phyloP scores from a whole-genome alignment of 2,113 vertebrate genomes.

The Clupea harengus region DNA sequence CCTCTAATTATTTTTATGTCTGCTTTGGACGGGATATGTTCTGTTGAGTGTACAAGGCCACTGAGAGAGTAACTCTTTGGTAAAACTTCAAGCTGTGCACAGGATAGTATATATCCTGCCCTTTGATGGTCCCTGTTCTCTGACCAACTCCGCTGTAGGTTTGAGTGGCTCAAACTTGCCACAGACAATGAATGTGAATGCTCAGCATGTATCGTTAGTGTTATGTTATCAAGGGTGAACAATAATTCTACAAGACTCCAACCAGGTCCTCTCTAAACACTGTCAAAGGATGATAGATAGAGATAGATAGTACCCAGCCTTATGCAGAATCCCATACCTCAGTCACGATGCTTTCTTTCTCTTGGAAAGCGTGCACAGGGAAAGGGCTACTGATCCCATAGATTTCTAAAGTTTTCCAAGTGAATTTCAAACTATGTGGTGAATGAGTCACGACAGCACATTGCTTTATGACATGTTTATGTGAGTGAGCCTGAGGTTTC shows the following conservation, averaged over 20 bases:
- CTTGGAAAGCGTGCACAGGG: conserved; percentile 28
- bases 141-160: not conserved
- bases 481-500: not conserved
- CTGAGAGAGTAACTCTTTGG: not conserved
- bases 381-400: not conserved
- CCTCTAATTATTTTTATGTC: conserved; percentile 1
- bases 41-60: not conserved
- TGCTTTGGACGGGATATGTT: not conserved
- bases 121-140: not conserved
- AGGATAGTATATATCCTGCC: not conserved
- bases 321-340: not conserved
- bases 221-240: not conserved
- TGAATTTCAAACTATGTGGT: not conserved
- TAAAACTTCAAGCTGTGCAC: not conserved
- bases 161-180: not conserved
- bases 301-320: not conserved
- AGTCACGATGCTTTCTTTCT: not conserved
- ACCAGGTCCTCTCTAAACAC: not conserved
- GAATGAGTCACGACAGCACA: not conserved
- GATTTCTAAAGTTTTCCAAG: not conserved
- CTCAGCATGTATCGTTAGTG: not conserved
- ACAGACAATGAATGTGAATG: too few relatives aligned
- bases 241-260: not conserved
- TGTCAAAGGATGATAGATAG: not conserved
- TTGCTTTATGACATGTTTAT: conserved; percentile 5